Conservation (phyloP, 1,140 invertebrate species). For the Drosophila bipectinata region DNA sequence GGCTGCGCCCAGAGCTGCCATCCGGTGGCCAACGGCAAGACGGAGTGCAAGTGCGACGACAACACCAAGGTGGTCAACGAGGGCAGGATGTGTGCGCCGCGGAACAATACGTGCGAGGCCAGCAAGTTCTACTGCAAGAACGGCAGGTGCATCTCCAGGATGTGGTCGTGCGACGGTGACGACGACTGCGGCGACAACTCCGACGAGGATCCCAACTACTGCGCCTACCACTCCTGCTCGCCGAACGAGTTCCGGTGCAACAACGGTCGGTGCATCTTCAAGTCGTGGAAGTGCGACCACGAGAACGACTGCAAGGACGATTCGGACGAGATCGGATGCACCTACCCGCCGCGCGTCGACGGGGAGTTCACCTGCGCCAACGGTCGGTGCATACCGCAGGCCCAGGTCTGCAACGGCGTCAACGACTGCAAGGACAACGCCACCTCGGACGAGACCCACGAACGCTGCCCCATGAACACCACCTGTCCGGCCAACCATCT, state of each 20-base stretch:
- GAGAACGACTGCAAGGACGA: constrained; percentile 98
- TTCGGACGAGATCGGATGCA: constrained; percentile 96
- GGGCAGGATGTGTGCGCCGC: constrained; percentile 94
- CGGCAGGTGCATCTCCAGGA: constrained; percentile 96
- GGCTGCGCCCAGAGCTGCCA: constrained; percentile 98
- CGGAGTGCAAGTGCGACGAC: constrained; percentile 94
- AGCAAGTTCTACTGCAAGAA: constrained; percentile 97
- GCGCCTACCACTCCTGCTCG: constrained; percentile 96
- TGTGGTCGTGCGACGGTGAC: constrained; percentile 97
- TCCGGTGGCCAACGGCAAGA: constrained; percentile 91
- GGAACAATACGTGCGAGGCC: constrained; percentile 94
- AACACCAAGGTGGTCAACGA: constrained; percentile 95
- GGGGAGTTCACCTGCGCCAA: constrained; percentile 98
- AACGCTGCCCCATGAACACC: constrained; percentile 92
- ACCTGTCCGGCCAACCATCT: constrained; percentile 94
- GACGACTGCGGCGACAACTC: constrained; percentile 97
- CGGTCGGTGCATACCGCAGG: constrained; percentile 93
- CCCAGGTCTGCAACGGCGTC: constrained; percentile 95
- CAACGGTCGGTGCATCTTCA: constrained; percentile 97
- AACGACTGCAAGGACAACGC: constrained; percentile 97
- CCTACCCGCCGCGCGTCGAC: constrained; percentile 94
- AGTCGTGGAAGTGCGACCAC: constrained; percentile 97
- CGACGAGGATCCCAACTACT: constrained; percentile 97
- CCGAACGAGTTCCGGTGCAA: constrained; percentile 96
- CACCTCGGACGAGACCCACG: constrained; percentile 95